phyloP scores from a whole-genome alignment of 1,140 invertebrate genomes.

The Magallana ariakensis region DNA sequence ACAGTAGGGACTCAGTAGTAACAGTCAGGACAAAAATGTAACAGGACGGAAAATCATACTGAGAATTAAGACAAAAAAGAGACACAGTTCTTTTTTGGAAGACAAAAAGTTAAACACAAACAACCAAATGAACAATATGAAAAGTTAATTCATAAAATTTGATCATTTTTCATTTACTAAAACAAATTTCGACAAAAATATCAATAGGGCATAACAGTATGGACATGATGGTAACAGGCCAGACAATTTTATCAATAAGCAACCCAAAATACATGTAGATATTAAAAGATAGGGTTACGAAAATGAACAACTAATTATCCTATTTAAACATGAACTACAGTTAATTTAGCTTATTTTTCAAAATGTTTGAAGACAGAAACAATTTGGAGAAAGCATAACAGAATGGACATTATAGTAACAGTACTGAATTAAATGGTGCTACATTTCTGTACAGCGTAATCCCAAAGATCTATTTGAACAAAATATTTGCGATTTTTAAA shows the following conservation, averaged over 20 bases:
- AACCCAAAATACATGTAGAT: too few species aligned
- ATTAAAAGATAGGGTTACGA: too few species aligned
- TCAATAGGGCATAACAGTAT: background rate
- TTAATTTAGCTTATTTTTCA: background rate
- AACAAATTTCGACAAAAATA: background rate
- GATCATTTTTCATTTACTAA: background rate
- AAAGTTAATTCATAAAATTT: background rate
- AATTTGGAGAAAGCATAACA: background rate
- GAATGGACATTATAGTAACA: background rate
- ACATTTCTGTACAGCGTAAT: too few species aligned
- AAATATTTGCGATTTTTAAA: too few species aligned
- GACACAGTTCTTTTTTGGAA: background rate
- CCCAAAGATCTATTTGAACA: too few species aligned
- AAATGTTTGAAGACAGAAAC: background rate
- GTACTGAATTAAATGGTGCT: background rate
- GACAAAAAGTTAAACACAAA: background rate
- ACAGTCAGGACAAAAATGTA: background rate
- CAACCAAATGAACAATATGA: background rate
- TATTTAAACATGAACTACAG: background rate
- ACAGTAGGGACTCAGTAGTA: conserved; percentile 3
- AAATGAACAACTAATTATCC: background rate
- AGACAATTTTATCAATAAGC: background rate
- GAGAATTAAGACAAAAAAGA: background rate
- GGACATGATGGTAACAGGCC: conserved; percentile 24
- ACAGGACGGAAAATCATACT: background rate